Evolutionary conservation across 2,797 vertebrate genomes (phyloP), one percentile per base, ranked within the genome.

Genomic region (Cossypha heuglini): DNA sequence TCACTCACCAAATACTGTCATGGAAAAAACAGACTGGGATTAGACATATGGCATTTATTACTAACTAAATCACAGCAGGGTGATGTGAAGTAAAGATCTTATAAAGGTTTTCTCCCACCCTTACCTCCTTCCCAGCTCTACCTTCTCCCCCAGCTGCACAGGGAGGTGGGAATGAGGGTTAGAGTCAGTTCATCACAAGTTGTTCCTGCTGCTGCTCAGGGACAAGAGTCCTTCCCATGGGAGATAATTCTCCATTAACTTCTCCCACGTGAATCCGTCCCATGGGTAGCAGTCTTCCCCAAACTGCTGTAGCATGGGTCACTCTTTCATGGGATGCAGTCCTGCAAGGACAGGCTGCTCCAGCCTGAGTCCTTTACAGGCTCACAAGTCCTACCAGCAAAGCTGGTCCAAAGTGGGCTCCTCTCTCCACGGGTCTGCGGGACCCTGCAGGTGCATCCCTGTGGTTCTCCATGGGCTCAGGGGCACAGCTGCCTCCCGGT

Each of bases 351-450:
- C 13, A 64, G 19, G 8, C 24, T 63, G 24, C 24, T 83, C 35
- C 24, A 72, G 33, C 2, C 0, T 63, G 31, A 19, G 19, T 63
- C 16, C 29, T 40, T 28, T 33, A 55, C 10, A 55, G 33, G 5
- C 33, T 55, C 33, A 33, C 24, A 28, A 13, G 6, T 38, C 15
- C 48, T 10, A 54, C 15, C 24, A 72, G 15, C 18, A 72, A 40
- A 40, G 29, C 29, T 72, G 24, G 12, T 54, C 40, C 40, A 54
- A 24, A 0, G 0, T 63, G 49, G 35, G 10, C 29, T 64, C 3
- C 9, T 35, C 13, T 25, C 25, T 55, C 25, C 35, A 6, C 0
- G 1, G 16, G 5, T 38, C 31, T 48, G 19, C 0, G 0, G 13
- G 24, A 24, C 19, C 16, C 29, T 72, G 13, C 1, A 2, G 28